Evolutionary conservation across 2,113 vertebrate genomes (phyloP), one percentile per base, ranked within the genome.

Genomic region (Pipra filicauda): DNA sequence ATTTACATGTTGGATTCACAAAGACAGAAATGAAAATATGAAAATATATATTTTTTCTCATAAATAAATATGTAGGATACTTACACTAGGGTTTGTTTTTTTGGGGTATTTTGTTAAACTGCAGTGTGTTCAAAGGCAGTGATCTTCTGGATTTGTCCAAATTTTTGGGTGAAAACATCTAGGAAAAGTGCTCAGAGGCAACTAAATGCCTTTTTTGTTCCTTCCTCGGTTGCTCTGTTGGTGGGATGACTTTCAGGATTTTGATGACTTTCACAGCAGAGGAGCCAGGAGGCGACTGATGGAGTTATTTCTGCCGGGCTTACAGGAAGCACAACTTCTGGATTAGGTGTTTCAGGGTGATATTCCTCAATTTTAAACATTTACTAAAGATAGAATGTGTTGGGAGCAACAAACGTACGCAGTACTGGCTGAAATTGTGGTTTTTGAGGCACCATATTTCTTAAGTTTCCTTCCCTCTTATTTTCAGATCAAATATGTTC

Each of bases 381-480:
- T 81, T 27, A 17, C 75, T 70, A 23, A 33, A 55, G 65, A 7
- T 9, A 27, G 39, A 61, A 48, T 4, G 2, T 27, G 20, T 13
- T 15, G 28, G 62, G 46, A 75, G 74, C 55, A 76, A 14, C 3
- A 84, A 93, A 62, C 49, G 27, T 46, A 46, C 30, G 51, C 85
- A 73, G 39, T 9, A 3, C 51, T 82, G 89, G 70, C 88, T 89
- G 67, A 91, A 92, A 57, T 35, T 79, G 94, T 79, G 88, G 91
- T 26, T 91, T 96, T 35, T 88, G 88, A 82, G 92, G 82, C 88
- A 44, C 16, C 17, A 2, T 5, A 61, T 95, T 96, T 96, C 93
- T 94, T 84, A 81, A 91, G 92, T 75, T 96, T 96, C 94, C 97
- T 97, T 96, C 95, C 70, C 65, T 84, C 66, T 96, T 82, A 79